Percentiles rank a stretch among this genome's conserved stretches.
phyloP scores from a whole-genome alignment of 2,888 invertebrate genomes.

The Caenorhabditis drosophilae region DNA sequence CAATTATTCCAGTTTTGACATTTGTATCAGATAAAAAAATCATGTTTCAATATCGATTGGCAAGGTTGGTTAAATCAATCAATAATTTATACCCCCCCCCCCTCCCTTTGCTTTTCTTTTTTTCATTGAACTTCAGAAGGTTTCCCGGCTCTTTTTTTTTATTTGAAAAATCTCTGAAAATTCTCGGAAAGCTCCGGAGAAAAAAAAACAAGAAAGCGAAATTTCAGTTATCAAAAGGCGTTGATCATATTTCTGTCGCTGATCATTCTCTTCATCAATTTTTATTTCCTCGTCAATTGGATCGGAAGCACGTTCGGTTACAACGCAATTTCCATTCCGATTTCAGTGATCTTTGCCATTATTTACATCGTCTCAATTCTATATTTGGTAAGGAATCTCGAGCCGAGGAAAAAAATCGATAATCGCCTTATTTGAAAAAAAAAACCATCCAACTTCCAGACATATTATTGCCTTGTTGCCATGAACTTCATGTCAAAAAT shows the following conservation, averaged over 20 bases:
- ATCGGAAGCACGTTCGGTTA: conserved; percentile 36
- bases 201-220: too few species aligned
- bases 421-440: conserved; percentile 8
- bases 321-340: conserved; percentile 41
- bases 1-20: conserved; percentile 75
- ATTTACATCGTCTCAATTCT: conserved; percentile 48
- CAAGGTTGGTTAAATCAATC: conserved; percentile 72
- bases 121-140: too few species aligned
- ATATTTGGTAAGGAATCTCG: too few species aligned
- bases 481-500: conserved; percentile 42
- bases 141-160: neutral
- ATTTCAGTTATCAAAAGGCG: conserved; percentile 68
- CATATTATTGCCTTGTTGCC: conserved; percentile 51
- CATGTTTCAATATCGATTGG: conserved; percentile 85
- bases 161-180: too few species aligned
- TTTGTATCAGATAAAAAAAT: conserved; percentile 81
- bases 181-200: too few species aligned
- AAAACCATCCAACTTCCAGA: too few species aligned
- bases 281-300: conserved; percentile 75
- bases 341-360: conserved; percentile 37
- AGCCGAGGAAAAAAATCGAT: conserved; percentile 34
- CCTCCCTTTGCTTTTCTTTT: too few species aligned
- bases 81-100: too few species aligned
- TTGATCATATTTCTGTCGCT: conserved; percentile 66
- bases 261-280: conserved; percentile 80